A percentile compares a stretch with the other conserved stretches of the same genome.
Evolutionary conservation across 2,888 invertebrate genomes (phyloP).

Genomic region (Calliscelio sp.): DNA sequence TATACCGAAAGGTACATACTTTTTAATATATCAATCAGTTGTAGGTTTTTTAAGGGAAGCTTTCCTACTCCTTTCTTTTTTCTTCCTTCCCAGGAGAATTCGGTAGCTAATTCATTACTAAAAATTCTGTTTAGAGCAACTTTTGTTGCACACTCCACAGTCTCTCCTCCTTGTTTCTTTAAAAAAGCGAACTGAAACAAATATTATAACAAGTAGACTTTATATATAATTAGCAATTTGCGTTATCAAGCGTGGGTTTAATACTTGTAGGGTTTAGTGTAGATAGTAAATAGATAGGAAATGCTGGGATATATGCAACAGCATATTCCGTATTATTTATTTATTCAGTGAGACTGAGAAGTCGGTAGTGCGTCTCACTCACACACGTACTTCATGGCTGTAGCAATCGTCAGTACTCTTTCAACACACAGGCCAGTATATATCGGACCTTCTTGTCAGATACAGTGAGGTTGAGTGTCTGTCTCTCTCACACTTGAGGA

Average conservation of each 20-base stretch:
- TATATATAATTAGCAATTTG: background rate
- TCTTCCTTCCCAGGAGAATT: slow-evolving; percentile 8
- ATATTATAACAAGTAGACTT: background rate
- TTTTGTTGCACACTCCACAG: slow-evolving; percentile 11
- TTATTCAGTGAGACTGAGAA: too few relatives aligned
- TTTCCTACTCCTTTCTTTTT: slow-evolving; percentile 10
- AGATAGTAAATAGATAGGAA: too few relatives aligned
- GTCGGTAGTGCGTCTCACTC: too few relatives aligned
- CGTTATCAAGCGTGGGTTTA: background rate
- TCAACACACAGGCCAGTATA: too few relatives aligned
- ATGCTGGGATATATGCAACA: too few relatives aligned
- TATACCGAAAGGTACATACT: too few relatives aligned
- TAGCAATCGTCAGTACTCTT: too few relatives aligned
- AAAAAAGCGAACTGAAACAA: slow-evolving; percentile 6
- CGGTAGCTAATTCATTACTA: background rate
- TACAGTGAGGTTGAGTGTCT: too few relatives aligned
- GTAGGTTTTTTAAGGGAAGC: slow-evolving; percentile 12
- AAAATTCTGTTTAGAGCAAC: slow-evolving; percentile 4
- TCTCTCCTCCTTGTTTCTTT: slow-evolving; percentile 17
- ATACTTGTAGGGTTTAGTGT: background rate
- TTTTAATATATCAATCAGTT: slow-evolving; percentile 4
- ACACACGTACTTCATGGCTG: too few relatives aligned
- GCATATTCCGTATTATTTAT: too few relatives aligned
- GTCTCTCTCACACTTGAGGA: too few relatives aligned
- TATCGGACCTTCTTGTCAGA: too few relatives aligned